Conservation (phyloP, 2,888 invertebrate species). For the Diarsia dahlii region DNA sequence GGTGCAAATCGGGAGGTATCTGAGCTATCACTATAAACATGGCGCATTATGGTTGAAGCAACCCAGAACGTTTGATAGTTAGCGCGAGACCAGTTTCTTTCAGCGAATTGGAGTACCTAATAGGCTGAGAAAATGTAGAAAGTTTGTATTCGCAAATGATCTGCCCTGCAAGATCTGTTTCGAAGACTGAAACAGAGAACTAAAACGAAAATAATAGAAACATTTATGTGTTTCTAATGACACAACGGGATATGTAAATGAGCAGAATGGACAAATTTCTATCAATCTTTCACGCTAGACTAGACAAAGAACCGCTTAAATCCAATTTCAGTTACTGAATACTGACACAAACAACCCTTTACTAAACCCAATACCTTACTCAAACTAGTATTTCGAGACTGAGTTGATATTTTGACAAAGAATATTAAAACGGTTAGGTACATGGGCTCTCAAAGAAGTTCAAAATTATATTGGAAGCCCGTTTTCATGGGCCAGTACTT, state of each 20-base stretch:
- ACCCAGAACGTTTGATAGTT: conserved; percentile 12
- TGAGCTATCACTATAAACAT: conserved; percentile 24
- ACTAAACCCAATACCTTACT: background rate
- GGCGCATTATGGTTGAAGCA: conserved; percentile 8
- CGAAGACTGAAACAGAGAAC: conserved; percentile 7
- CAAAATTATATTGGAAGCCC: background rate
- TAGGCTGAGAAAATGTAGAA: conserved; percentile 32
- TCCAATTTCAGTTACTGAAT: background rate
- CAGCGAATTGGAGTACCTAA: conserved; percentile 12
- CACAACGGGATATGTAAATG: conserved; percentile 5
- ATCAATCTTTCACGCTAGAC: conserved; percentile 10
- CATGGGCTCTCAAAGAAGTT: background rate
- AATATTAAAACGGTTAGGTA: background rate
- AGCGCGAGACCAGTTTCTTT: conserved; percentile 33
- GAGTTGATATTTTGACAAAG: background rate
- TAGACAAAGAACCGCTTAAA: background rate
- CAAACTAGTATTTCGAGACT: background rate
- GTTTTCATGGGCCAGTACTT: background rate
- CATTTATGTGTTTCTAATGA: conserved; percentile 1
- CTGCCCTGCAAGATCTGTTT: conserved; percentile 3
- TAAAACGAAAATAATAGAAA: conserved; percentile 4
- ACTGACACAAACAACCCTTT: conserved; percentile 1
- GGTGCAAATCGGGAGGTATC: conserved; percentile 15
- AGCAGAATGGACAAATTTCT: conserved; percentile 13
- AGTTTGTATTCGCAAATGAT: conserved; percentile 9